Base-by-base conservation (phyloP, 2,888 invertebrate genomes). In the Mantis religiosa region DNA sequence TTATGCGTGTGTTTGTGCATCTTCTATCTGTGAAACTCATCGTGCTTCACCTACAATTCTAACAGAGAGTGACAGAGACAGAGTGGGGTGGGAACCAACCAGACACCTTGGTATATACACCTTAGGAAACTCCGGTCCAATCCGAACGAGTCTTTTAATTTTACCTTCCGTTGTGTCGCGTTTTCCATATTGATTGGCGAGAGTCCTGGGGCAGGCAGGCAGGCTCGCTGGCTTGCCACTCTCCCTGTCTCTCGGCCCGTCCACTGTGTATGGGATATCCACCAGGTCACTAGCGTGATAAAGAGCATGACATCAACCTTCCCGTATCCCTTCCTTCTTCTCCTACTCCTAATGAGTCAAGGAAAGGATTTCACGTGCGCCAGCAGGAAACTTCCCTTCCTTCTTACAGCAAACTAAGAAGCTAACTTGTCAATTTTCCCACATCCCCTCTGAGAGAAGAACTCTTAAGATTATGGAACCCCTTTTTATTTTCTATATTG, bases 141-240 rank as follows among this genome's bases (percentile, higher is more conserved):
- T 88, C 83, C 84, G 82, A 84, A 84, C 88, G 84, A 84, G 88
- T 85, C 85, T 88, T 54, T 88, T 88, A 88, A 83, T 84, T 88
- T 71, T 71, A 71, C 54, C 54, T 71, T 88, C 85, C 41, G 54
- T 84, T 28, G 84, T 84, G 86, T 71, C 86, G 87, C 83, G 89
- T 87, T 84, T 87, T 84, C 89, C 89, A 89, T 89, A 89, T 89
- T 89, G 89, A 89, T 89, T 89, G 87, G 87, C 83, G 87, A 34
- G 71, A 71, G 54, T 71, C 54, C 54, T 71, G 54, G 71, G 82
- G 82, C 82, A 27, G 83, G 87, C 83, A 6, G 82, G 27, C 87
- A n/a, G 28, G 85, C 47, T 27, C 85, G 34, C 41, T 27, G 12
- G 34, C 34, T 41, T 41, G 41, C 41, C 41, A 41, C 87, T n/a